Evolutionary conservation across 1,140 invertebrate species (phyloP).

Genomic region (Cydia amplana): DNA sequence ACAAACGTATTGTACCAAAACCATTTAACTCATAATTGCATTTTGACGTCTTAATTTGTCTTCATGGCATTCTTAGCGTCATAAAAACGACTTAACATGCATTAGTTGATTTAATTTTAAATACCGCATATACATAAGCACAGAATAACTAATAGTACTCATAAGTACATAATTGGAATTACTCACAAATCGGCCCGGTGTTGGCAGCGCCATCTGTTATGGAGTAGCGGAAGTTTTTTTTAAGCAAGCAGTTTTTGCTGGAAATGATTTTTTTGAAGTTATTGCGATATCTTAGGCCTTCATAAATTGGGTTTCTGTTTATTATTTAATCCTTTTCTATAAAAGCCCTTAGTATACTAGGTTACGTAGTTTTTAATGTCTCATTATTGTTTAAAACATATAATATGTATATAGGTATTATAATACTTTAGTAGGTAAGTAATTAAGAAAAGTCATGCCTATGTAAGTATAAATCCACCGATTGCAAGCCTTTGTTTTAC

Average conservation of each 20-base stretch:
- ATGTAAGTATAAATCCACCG: no score
- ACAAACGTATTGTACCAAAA: conserved; percentile 1
- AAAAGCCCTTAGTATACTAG: no score
- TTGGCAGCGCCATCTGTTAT: conserved; percentile 54
- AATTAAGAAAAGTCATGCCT: no score
- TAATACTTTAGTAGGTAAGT: no score
- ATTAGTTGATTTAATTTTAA: conserved; percentile 51
- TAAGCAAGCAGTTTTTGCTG: neutral
- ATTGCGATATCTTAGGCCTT: neutral
- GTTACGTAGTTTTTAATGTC: no score
- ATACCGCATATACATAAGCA: neutral
- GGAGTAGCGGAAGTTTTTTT: conserved; percentile 46
- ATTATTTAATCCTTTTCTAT: no score
- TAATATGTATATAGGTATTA: no score
- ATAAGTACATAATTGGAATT: conserved; percentile 61
- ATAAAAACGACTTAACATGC: conserved; percentile 22
- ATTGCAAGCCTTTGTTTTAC: no score
- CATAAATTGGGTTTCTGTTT: neutral
- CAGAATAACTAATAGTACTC: no score
- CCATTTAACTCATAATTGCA: conserved; percentile 35
- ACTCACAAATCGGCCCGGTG: conserved; percentile 21
- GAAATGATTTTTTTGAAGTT: neutral
- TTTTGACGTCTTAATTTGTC: neutral
- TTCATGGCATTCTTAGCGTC: neutral
- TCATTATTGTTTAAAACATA: no score